Evolutionary conservation across 2,113 vertebrate genomes (phyloP), one percentile per base, ranked within the genome.

Genomic region (Nycticryphes semicollaris): DNA sequence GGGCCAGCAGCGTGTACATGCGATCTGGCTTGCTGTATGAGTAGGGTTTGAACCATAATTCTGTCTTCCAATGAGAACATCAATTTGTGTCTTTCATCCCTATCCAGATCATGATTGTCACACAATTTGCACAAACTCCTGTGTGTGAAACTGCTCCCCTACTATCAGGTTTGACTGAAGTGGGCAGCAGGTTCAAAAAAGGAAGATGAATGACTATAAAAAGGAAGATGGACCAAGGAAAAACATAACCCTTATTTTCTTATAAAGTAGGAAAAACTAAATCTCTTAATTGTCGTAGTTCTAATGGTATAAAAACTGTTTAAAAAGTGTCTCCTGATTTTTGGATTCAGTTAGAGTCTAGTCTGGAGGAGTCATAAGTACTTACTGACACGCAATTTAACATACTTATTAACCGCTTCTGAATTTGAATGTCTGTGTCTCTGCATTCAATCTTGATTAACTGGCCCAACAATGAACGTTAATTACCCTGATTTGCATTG

Each of bases 391-490:
- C 7, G 25, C 56, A 56, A 12, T 82, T 73, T 82, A 79, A 67
- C 39, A 23, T 35, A 51, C 18, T 84, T 18, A 47, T 3, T 79
- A 94, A 69, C 33, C 14, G 35, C 57, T 76, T 14, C 81, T 41
- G 30, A 69, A 79, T 91, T 57, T 53, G 57, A 87, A 47, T 62
- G 66, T 91, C 77, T 96, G 74, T 3, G 24, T 33, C 24, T 82
- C 62, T 53, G 87, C 53, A 39, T 80, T 76, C 54, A 57, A 5
- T 41, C 93, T 85, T 63, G 91, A 96, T 87, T 54, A 94, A 95
- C 57, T 87, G 59, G 67, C 70, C 37, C 75, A 74, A 17, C 78
- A 66, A 59, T 28, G 7, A 85, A 51, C 1, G 19, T 57, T 73
- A 88, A 88, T 59, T 33, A 33, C 37, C 12, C 41, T 33, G 53